Percentiles rank a stretch among this genome's conserved stretches.
These are phyloP conservation scores for Carlito syrichta DNA, from an alignment of 2,113 vertebrate genomes.

Conservation along the genomic window DNA sequence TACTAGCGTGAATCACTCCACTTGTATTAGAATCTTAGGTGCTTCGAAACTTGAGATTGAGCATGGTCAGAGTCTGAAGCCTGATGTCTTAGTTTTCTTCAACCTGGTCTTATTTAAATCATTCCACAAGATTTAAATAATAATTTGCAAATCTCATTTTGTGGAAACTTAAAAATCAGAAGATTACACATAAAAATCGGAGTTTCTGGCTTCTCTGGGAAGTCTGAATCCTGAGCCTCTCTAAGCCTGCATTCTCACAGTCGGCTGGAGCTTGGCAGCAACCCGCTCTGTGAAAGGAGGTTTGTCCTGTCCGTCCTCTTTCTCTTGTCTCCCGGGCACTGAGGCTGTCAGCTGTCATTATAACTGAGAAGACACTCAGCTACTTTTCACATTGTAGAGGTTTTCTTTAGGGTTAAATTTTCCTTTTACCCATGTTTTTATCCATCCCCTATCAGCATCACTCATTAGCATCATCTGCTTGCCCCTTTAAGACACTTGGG, in stretches of 20 bases:
- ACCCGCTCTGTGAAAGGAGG: too few species aligned
- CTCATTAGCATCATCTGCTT: accelerated
- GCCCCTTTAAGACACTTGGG: accelerated
- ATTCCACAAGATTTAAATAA: not conserved
- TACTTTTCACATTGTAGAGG: accelerated
- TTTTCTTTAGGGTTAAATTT: not conserved
- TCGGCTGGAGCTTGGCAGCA: not conserved
- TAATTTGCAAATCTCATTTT: not conserved
- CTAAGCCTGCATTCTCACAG: accelerated
- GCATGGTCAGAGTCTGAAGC: too few species aligned
- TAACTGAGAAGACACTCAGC: too few species aligned
- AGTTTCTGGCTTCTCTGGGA: not conserved
- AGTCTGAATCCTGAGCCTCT: accelerated
- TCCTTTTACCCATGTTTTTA: not conserved
- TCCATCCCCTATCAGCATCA: accelerated
- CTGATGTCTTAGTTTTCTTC: not conserved
- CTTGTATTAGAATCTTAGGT: too few species aligned
- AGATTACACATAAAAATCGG: not conserved
- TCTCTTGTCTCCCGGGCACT: not conserved
- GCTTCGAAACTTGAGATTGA: not conserved
- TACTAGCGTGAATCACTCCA: too few species aligned
- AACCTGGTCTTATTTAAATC: not conserved
- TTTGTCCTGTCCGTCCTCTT: too few species aligned
- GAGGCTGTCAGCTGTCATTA: too few species aligned
- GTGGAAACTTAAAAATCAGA: not conserved